phyloP scores from a whole-genome alignment of 2,113 vertebrate genomes.

The Neotoma lepida region DNA sequence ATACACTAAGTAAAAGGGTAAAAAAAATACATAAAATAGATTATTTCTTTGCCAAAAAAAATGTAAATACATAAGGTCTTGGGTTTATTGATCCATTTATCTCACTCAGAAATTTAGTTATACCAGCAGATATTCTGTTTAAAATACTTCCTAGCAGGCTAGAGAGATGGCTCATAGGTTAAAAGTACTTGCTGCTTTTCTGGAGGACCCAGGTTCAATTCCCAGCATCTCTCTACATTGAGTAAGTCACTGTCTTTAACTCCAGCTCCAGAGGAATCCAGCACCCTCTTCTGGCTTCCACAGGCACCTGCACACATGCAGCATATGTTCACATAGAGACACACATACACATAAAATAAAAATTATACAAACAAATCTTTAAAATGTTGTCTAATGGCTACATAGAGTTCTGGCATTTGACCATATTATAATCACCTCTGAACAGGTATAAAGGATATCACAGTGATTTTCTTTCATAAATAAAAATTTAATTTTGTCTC shows the following conservation, averaged over 20 bases:
- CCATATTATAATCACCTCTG: neutral
- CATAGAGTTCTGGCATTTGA: neutral
- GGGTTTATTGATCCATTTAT: neutral
- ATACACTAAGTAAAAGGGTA: neutral
- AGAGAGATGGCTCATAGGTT: neutral
- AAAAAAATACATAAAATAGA: neutral
- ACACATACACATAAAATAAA: neutral
- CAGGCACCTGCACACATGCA: neutral
- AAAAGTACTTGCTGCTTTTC: neutral
- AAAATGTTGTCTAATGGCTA: neutral
- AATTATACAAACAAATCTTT: neutral
- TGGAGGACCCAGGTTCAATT: neutral
- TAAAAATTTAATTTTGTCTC: neutral
- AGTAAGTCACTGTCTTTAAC: neutral
- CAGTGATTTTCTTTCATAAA: neutral
- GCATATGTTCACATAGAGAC: neutral
- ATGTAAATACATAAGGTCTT: neutral
- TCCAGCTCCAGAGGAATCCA: neutral
- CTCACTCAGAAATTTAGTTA: conserved; percentile 1
- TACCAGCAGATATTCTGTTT: neutral
- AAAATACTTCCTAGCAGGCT: neutral
- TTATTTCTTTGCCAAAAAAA: neutral
- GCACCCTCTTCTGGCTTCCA: neutral
- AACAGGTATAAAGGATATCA: neutral
- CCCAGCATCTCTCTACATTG: neutral